Evolutionary conservation across 2,797 vertebrate genomes (phyloP), one percentile per base, ranked within the genome.

Genomic region (Arnoldichthys spilopterus): DNA sequence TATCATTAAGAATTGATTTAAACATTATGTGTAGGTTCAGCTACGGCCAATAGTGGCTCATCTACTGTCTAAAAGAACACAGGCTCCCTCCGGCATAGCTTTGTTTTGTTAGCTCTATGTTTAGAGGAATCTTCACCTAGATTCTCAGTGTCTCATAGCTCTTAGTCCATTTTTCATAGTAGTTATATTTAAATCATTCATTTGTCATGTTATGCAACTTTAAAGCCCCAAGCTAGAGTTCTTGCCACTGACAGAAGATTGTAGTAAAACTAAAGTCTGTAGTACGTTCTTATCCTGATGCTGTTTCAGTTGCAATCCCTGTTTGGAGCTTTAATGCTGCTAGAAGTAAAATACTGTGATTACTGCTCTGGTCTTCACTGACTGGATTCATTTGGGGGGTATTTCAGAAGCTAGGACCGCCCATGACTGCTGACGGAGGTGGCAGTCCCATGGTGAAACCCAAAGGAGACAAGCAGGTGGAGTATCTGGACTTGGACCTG

Each of bases 401-500:
- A 64, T 59, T 74, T 20, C 79, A 95, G 94, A 93, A 94, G 87
- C 90, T 92, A 56, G 84, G 79, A 70, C 76, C 89, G 0, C 90
- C 91, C 62, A 91, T 93, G 87, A 96, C 94, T 61, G 91, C 94
- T 1, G 97, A 98, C 76, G 97, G 95, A 62, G 97, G 96, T 73
- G 96, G 92, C 88, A 99, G 97, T 85, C 97, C 97, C 16, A 95
- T 96, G 95, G 91, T 96, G 83, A 98, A 98, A 88, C 95, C 96
- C 15, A 99, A 98, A 88, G 95, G 96, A 91, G 98, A 99, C 90
- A 98, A 98, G 80, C 97, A 99, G 91, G 98, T 99, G 86, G 98
- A 99, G 87, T 99, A 99, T 90, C 93, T 99, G 82, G 97, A 99
- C 90, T 91, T 99, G 83, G 97, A 99, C 85, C 93, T 99, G 54